phyloP scores from a whole-genome alignment of 2,888 invertebrate genomes.

The Invenusta paracnida region DNA sequence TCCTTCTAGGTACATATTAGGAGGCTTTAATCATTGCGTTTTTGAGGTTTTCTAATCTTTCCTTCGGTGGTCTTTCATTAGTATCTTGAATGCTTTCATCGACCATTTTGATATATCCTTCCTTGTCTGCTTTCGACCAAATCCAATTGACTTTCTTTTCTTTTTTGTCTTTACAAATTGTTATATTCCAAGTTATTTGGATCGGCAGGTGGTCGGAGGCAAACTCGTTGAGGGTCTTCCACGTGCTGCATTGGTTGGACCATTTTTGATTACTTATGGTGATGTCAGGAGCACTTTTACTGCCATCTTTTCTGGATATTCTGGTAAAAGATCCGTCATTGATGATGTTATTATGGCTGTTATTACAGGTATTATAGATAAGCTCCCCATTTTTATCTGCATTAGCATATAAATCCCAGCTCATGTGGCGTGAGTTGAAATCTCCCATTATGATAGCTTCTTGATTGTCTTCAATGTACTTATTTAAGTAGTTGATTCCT shows the following conservation, averaged over 20 bases:
- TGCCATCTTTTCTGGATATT: constrained; percentile 1
- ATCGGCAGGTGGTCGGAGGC: neutral
- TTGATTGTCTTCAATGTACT: neutral
- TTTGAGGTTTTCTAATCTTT: neutral
- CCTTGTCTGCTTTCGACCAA: constrained; percentile 4
- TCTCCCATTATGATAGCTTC: neutral
- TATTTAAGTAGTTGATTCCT: neutral
- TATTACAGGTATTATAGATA: neutral
- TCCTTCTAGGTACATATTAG: neutral
- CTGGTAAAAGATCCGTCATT: constrained; percentile 3
- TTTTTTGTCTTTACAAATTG: constrained; percentile 65
- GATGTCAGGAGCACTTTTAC: constrained; percentile 8
- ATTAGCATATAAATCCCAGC: neutral
- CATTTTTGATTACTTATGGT: neutral
- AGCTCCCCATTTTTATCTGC: neutral
- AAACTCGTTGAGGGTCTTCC: neutral
- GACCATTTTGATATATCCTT: neutral
- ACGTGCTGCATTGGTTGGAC: neutral
- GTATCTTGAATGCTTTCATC: neutral
- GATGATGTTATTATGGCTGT: neutral
- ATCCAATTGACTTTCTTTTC: constrained; percentile 62
- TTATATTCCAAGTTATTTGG: neutral
- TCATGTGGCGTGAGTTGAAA: neutral
- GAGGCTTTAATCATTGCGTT: neutral
- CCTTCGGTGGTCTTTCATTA: neutral